These are phyloP conservation scores for Saccopteryx bilineata DNA, from an alignment of 2,113 vertebrate genomes.

Conservation along the genomic window DNA sequence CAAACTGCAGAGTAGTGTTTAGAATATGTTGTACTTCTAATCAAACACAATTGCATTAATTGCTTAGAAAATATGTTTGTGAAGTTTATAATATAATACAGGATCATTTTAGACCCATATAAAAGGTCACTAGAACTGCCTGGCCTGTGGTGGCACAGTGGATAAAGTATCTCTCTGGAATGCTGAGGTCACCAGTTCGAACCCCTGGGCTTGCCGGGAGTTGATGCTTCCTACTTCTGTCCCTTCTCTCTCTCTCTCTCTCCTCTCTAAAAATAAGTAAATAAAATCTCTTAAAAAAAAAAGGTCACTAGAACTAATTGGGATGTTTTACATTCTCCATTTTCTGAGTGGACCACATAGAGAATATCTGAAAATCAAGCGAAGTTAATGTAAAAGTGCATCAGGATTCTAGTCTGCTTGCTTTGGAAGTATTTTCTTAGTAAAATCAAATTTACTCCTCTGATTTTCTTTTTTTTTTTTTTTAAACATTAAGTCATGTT, in stretches of 20 bases:
- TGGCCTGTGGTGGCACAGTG: too few relatives aligned
- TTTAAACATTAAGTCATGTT: slow-evolving; percentile 26
- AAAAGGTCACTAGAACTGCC: background rate
- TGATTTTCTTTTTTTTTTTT: background rate
- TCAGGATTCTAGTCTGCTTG: slow-evolving; percentile 12
- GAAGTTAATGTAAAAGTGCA: slow-evolving; percentile 10
- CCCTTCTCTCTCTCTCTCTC: too few relatives aligned
- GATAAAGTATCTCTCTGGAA: too few relatives aligned
- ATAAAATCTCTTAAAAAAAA: too few relatives aligned
- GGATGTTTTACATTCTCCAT: background rate
- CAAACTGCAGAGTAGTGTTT: background rate
- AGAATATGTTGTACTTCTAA: background rate
- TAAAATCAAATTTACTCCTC: slow-evolving; percentile 38
- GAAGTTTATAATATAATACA: background rate
- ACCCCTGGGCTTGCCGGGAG: too few relatives aligned
- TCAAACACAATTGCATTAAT: background rate
- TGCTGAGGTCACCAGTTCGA: too few relatives aligned
- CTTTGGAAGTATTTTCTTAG: slow-evolving; percentile 48
- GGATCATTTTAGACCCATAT: background rate
- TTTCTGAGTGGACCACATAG: background rate
- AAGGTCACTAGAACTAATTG: background rate
- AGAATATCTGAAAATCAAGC: slow-evolving; percentile 50
- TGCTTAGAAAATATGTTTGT: slow-evolving; percentile 14
- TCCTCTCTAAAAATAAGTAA: too few relatives aligned
- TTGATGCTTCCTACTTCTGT: too few relatives aligned